phyloP scores from a whole-genome alignment of 2,797 vertebrate species.

The Crypturellus tataupa region DNA sequence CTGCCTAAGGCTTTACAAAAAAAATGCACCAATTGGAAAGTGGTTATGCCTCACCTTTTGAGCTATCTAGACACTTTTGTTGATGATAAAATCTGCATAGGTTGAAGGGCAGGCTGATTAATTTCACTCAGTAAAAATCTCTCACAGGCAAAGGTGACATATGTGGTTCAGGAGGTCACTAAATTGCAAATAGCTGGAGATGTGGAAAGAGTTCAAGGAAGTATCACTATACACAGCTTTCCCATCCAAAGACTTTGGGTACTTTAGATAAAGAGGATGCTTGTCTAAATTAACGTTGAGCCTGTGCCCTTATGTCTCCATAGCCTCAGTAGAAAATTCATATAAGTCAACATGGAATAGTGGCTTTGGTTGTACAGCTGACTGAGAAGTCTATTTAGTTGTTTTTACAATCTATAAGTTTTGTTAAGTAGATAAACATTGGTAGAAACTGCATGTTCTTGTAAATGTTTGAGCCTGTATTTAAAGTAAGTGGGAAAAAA shows the following conservation, averaged over 20 bases:
- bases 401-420: not conserved
- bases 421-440: not conserved
- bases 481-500: constrained; percentile 6
- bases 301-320: not conserved
- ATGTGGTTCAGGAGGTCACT: not conserved
- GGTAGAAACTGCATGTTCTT: not conserved
- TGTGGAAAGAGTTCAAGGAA: not conserved
- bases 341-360: not conserved
- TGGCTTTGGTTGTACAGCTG: not conserved
- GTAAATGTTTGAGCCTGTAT: not conserved
- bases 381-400: not conserved
- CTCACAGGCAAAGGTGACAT: not conserved
- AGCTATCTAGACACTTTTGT: not conserved
- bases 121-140: not conserved
- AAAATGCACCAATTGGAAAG: not conserved
- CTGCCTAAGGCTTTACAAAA: not conserved
- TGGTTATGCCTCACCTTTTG: not conserved
- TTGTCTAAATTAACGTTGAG: not conserved
- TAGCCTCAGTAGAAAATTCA: not conserved
- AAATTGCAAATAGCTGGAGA: not conserved
- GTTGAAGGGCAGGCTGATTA: not conserved
- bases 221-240: not conserved
- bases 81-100: not conserved
- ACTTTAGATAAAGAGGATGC: not conserved
- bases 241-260: not conserved